Percentiles rank a stretch among this genome's conserved stretches.
phyloP scores from a whole-genome alignment of 92 coral and sea anemone species.

The Metridium senile region DNA sequence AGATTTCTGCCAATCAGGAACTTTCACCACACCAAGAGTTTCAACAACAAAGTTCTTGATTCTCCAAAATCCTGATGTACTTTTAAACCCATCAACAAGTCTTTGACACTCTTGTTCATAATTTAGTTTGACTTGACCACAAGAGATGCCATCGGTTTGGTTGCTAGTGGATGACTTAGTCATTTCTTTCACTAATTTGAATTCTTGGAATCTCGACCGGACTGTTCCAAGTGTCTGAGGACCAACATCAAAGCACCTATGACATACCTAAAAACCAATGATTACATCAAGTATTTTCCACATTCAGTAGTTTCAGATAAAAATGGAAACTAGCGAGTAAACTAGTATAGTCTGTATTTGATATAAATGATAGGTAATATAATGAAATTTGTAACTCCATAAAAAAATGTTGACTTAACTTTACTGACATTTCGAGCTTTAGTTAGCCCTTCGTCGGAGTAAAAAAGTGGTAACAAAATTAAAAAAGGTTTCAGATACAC shows the following conservation, averaged over 20 bases:
- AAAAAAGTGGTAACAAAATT: too few relatives aligned
- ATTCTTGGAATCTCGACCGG: slow-evolving; percentile 40
- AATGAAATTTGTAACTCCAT: too few relatives aligned
- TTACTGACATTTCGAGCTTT: too few relatives aligned
- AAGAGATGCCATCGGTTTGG: slow-evolving; percentile 1
- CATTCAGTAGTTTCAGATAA: too few relatives aligned
- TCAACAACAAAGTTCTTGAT: slow-evolving; percentile 68
- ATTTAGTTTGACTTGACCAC: neutral
- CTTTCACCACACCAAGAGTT: slow-evolving; percentile 71
- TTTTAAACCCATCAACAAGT: slow-evolving; percentile 74
- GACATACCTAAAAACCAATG: slow-evolving; percentile 78
- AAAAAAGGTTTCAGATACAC: too few relatives aligned
- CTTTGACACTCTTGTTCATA: slow-evolving; percentile 64
- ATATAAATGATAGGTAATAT: too few relatives aligned
- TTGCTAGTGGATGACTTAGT: slow-evolving; percentile 8
- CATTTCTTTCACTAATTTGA: slow-evolving; percentile 22
- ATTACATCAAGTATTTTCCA: too few relatives aligned
- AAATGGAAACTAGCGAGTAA: too few relatives aligned
- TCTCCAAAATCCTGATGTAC: slow-evolving; percentile 62
- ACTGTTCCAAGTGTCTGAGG: slow-evolving; percentile 84
- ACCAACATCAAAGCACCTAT: slow-evolving; percentile 83
- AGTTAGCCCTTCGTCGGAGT: too few relatives aligned
- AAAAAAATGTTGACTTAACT: too few relatives aligned
- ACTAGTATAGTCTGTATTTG: too few relatives aligned
- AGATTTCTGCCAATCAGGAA: slow-evolving; percentile 96